Evolutionary conservation across 2,888 invertebrate genomes (phyloP).

Genomic region (Pristionchus arcanus): DNA sequence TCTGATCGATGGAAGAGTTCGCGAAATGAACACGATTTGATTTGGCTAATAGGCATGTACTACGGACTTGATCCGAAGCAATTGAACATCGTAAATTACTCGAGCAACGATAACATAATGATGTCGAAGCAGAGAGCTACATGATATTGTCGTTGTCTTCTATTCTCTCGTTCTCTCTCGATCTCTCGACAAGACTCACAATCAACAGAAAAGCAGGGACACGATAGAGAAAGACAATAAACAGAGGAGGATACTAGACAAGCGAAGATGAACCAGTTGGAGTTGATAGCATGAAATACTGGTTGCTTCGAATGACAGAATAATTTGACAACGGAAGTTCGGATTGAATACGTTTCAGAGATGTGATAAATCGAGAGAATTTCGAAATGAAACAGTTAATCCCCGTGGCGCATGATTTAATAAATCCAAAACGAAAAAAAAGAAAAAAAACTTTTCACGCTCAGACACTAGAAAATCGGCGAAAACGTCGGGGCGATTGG

Average conservation of each 20-base stretch:
- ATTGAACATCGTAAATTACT: neutral
- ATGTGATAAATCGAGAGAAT: neutral
- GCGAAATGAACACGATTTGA: too few relatives aligned
- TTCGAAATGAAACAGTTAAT: neutral
- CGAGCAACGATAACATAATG: neutral
- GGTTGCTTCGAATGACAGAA: too few relatives aligned
- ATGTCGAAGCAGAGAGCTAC: neutral
- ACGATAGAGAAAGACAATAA: constrained; percentile 29
- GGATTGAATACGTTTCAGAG: too few relatives aligned
- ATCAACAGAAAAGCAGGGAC: constrained; percentile 21
- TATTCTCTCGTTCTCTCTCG: neutral
- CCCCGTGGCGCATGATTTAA: too few relatives aligned
- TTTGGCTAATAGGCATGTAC: neutral
- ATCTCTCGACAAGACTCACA: constrained; percentile 6
- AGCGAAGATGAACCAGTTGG: neutral
- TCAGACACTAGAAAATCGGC: neutral
- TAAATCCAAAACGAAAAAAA: too few relatives aligned
- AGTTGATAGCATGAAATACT: neutral
- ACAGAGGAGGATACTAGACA: neutral
- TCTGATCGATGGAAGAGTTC: too few relatives aligned
- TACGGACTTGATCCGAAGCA: neutral
- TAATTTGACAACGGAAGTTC: too few relatives aligned
- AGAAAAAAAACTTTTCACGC: neutral
- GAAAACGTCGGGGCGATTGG: neutral
- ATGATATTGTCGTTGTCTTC: constrained; percentile 12